Evolutionary conservation across 2,797 vertebrate species (phyloP), one percentile per base, ranked within the genome.

Genomic region (Leptodactylus fallax): DNA sequence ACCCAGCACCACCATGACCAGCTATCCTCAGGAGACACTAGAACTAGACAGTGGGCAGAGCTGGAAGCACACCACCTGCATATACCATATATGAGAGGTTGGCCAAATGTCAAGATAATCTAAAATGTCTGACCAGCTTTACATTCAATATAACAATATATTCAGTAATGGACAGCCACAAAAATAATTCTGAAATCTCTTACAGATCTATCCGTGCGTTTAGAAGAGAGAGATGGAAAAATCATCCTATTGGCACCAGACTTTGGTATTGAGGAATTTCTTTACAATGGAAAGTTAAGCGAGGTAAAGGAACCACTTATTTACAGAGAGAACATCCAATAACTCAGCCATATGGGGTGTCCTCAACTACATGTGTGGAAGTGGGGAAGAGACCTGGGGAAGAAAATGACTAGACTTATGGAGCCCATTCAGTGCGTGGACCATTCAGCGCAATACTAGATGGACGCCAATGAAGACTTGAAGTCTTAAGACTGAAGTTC

Each of bases 221-320:
- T 96, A 83, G 91, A 12, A 83, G 86, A 85, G 7, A 92, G 74
- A 51, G 94, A 90, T 14, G 86, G 94, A 45, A 95, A 95, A 77
- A 51, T 97, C 4, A 27, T 87, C 90, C 89, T 96, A 86, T 69
- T 60, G 89, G 95, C 95, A 83, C 91, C 92, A 3, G 91, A 89
- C 23, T 91, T 93, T 11, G 96, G 95, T 87, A 94, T 96, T 89
- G 93, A 96, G 58, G 93, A 95, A 90, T 88, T 97, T 21, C 94
- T 92, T 90, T 94, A 96, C 61, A 92, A 94, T 63, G 71, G 84
- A 13, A 91, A 88, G 0, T 51, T 14, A 71, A 69, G 94, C 81
- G 93, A 94, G 95, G 96, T 97, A 93, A 84, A 19, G 10, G 72
- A 51, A n/a, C 45, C 7, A 13, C 4, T 0, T 1, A 16, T 45